Evolutionary conservation across 2,797 vertebrate species (phyloP).

Genomic region (Sebastes iracundus): DNA sequence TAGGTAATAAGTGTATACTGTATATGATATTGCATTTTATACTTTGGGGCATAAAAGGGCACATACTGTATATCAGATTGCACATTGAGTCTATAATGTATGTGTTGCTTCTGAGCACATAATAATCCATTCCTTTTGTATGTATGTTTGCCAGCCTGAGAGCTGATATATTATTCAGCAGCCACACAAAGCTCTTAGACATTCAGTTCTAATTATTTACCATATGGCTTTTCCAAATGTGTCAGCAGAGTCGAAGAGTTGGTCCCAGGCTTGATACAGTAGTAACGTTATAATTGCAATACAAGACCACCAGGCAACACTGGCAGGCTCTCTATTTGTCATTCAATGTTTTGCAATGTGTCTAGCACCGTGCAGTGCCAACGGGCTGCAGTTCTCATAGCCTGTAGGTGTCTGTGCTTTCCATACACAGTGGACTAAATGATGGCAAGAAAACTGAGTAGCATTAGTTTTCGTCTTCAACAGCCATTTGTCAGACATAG

Average conservation of each 20-base stretch:
- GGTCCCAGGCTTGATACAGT: neutral
- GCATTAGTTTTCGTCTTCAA: neutral
- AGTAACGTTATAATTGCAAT: slow-evolving; percentile 21
- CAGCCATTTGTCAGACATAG: neutral
- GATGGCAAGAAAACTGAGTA: neutral
- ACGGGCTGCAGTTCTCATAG: neutral
- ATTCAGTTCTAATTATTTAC: slow-evolving; percentile 47
- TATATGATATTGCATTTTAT: neutral
- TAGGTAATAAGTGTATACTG: neutral
- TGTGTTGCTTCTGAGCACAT: neutral
- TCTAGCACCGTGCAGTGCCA: slow-evolving; percentile 21
- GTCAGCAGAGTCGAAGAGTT: slow-evolving; percentile 7
- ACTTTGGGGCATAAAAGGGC: neutral
- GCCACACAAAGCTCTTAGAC: slow-evolving; percentile 23
- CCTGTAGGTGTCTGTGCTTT: slow-evolving; percentile 32
- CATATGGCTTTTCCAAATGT: slow-evolving; percentile 30
- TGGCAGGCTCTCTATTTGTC: slow-evolving; percentile 35
- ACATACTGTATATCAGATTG: neutral
- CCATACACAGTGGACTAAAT: slow-evolving; percentile 10
- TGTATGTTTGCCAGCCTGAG: neutral
- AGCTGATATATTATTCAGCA: slow-evolving; percentile 44
- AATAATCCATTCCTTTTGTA: neutral
- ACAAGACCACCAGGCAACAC: slow-evolving; percentile 17
- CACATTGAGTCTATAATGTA: neutral
- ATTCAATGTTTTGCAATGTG: slow-evolving; percentile 25